Base-by-base conservation (phyloP, 2,797 vertebrate species). In the Champsocephalus esox region DNA sequence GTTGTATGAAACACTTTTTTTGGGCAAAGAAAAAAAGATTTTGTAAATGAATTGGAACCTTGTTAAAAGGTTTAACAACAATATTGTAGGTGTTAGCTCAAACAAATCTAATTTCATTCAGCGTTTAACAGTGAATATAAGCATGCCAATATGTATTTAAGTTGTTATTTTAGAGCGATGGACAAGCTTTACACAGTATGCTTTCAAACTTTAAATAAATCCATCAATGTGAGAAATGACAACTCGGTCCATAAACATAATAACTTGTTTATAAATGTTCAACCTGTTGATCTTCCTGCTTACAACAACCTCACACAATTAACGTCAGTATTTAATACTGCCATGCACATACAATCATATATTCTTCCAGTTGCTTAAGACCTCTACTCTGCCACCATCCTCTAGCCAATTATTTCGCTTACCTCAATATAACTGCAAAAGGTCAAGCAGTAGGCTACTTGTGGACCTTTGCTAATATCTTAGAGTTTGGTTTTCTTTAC, bases 261-360 rank as follows among this genome's bases (percentile, higher is more conserved):
- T 52, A 52, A 8, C 24, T 54, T 24, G 51, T 54, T 54, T 12
- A 17, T 46, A 16, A 45, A 61, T 28, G 21, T 44, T 60, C 44
- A 21, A 60, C 57, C 44, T 60, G 58, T 62, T 45, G 43, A 46
- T 19, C 41, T 60, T 45, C 24, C 19, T 59, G 46, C 12, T 51
- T 19, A 51, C 49, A 21, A 28, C 13, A 17, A 34, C 28, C 28
- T 34, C 28, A 56, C 12, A 41, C 32, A 65, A 24, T 16, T 1
- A 16, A 60, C 19, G 9, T 14, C 49, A 43, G 28, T n/a, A 49
- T 51, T 0, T 12, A 32, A 32, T 10, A 45, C 58, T 17, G 34
- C 13, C 9, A 41, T n/a, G 19, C 62, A 41, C 32, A 50, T n/a
- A 14, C 12, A 9, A 38, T 68, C 24, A 57, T 49, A 7, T 11